Base-by-base conservation (phyloP, 2,888 invertebrate species). In the Eupeodes luniger region DNA sequence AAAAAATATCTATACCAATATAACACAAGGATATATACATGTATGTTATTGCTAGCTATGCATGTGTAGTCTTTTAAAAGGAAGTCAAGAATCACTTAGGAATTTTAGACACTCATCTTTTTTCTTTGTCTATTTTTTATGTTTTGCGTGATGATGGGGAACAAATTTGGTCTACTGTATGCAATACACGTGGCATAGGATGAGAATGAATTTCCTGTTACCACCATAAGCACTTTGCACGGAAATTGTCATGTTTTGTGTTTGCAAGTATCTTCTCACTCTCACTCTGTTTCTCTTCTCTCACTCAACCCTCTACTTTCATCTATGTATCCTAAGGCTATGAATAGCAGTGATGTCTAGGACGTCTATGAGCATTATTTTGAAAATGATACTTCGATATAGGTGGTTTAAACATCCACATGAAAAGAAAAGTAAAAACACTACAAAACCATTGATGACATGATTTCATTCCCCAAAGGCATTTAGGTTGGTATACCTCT, bases 181-280 rank as follows among this genome's bases (percentile, higher is more conserved):
- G 76, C 69, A 80, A 77, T 83, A 74, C 87, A 88, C 87, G 87
- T 88, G 87, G 80, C 84, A 47, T 64, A n/a, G 44, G 6, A 59
- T 77, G 76, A 53, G 74, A 88, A 84, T 44, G 81, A 88, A 88
- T 88, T 84, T 88, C 87, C 84, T 84, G 87, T 84, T 84, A 88
- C 87, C 87, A 88, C 80, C 80, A 88, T 81, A 84, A 84, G 87
- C 87, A 88, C 87, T 88, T 88, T 84, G 67, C 77, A 69, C 59
- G 87, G 84, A 81, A 84, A 77, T 88, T 88, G 87, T 80, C 77
- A 77, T 88, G 84, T 84, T 88, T 88, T 88, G 80, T 87, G 67
- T 87, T 77, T 80, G 83, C 53, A 55, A 78, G 74, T 67, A 81
- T 62, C 49, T 16, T 81, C n/a, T 77, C 19, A 61, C 6, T 47